Conservation (phyloP, 2,888 invertebrate genomes). For the Bellardia pandia region DNA sequence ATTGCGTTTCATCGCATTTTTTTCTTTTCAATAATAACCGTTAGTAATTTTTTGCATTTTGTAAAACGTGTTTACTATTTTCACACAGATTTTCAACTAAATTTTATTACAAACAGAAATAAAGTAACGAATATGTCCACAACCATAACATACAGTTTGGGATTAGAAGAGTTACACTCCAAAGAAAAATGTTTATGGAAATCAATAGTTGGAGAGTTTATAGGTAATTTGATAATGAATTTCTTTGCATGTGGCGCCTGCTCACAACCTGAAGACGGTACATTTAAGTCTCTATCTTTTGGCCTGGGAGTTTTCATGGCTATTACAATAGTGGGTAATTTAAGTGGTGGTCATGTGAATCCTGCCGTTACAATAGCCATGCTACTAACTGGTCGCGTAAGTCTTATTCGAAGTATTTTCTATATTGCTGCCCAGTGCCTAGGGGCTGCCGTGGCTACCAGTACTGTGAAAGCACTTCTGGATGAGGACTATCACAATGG, state of each 20-base stretch:
- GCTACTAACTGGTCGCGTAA: conserved; percentile 91
- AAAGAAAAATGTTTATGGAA: conserved; percentile 88
- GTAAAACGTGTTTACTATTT: no score
- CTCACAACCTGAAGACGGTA: conserved; percentile 85
- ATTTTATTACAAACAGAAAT: not conserved
- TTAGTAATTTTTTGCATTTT: not conserved
- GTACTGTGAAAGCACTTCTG: conserved; percentile 85
- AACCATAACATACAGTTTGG: conserved; percentile 39
- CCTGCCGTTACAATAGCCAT: conserved; percentile 95
- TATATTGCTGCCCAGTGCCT: conserved; percentile 93
- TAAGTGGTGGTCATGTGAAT: conserved; percentile 96
- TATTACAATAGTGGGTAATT: conserved; percentile 92
- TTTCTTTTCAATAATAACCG: not conserved
- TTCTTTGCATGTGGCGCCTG: conserved; percentile 94
- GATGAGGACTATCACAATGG: conserved; percentile 86
- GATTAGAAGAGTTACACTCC: conserved; percentile 61
- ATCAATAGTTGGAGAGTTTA: conserved; percentile 92
- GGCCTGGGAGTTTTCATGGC: conserved; percentile 92
- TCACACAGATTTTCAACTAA: not conserved
- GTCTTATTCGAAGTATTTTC: conserved; percentile 89
- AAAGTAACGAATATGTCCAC: conserved; percentile 10
- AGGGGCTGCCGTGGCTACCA: conserved; percentile 86
- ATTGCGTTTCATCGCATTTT: not conserved
- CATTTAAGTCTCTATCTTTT: conserved; percentile 93
- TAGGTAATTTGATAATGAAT: conserved; percentile 93